Conservation (phyloP, 2,113 vertebrate species). For the Leiothrix lutea region DNA sequence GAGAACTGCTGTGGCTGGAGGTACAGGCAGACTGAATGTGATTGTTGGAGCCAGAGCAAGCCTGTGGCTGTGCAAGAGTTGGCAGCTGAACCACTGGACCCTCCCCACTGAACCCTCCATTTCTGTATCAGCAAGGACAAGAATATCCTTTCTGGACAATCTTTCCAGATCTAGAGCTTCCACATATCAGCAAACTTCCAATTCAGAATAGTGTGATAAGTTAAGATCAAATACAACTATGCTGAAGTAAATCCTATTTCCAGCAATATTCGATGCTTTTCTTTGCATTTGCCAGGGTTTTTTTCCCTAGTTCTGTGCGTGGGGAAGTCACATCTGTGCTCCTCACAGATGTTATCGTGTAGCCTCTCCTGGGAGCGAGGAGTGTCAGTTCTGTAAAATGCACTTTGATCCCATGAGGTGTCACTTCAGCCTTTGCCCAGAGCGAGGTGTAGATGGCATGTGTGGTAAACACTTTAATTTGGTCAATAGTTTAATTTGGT, state of each 20-base stretch:
- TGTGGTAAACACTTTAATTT: conserved; percentile 66
- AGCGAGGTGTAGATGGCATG: background rate
- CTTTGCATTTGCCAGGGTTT: background rate
- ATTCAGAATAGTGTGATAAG: background rate
- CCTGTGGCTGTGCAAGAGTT: background rate
- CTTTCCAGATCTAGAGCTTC: background rate
- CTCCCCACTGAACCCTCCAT: background rate
- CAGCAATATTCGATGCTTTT: background rate
- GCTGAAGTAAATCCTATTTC: background rate
- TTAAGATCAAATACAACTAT: background rate
- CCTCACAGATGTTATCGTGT: background rate
- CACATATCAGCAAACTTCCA: background rate
- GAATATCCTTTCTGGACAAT: background rate
- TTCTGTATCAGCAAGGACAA: background rate
- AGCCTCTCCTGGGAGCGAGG: background rate
- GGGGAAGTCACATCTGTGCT: accelerated
- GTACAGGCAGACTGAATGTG: background rate
- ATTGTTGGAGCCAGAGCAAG: background rate
- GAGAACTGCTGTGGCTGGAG: background rate
- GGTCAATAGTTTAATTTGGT: conserved; percentile 70
- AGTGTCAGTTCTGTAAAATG: background rate
- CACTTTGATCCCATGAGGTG: background rate
- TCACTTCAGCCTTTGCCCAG: background rate
- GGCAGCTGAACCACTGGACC: background rate
- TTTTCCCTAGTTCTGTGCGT: background rate